These are phyloP conservation scores for Steinernema khuongi DNA, from an alignment of 1,140 invertebrate species.

Conservation along the genomic window DNA sequence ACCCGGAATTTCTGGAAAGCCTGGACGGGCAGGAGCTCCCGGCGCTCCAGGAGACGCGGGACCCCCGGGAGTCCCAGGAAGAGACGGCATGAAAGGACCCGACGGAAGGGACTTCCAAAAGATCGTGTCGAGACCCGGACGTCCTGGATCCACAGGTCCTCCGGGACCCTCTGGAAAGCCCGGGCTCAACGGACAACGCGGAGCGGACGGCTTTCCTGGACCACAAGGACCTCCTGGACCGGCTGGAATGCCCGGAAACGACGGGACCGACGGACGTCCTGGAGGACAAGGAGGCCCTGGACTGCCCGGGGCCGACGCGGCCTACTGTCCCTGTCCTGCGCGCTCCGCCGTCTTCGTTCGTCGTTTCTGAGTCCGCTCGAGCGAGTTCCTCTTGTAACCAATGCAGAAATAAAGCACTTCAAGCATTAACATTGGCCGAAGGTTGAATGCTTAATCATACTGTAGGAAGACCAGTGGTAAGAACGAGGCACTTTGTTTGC, in stretches of 20 bases:
- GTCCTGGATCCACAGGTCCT: not conserved
- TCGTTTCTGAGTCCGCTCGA: no score
- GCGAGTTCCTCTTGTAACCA: no score
- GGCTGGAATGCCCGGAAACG: constrained; percentile 25
- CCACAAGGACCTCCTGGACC: constrained; percentile 20
- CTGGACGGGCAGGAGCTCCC: not conserved
- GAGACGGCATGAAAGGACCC: not conserved
- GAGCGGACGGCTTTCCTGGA: not conserved
- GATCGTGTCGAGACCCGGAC: not conserved
- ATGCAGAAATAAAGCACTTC: no score
- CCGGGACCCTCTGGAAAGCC: not conserved
- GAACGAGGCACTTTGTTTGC: no score
- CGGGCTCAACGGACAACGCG: not conserved
- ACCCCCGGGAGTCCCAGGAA: not conserved
- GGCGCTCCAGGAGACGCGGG: constrained; percentile 1
- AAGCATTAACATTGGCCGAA: no score
- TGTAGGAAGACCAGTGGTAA: no score
- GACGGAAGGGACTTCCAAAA: not conserved
- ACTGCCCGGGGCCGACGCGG: not conserved
- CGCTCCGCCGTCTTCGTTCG: no score
- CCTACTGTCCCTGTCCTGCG: not conserved
- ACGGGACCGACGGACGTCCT: constrained; percentile 23
- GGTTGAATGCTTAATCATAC: no score
- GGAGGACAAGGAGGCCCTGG: constrained; percentile 11
- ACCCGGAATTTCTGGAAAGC: not conserved